Conservation (phyloP, 2,113 vertebrate species). For the Nibea albiflora region DNA sequence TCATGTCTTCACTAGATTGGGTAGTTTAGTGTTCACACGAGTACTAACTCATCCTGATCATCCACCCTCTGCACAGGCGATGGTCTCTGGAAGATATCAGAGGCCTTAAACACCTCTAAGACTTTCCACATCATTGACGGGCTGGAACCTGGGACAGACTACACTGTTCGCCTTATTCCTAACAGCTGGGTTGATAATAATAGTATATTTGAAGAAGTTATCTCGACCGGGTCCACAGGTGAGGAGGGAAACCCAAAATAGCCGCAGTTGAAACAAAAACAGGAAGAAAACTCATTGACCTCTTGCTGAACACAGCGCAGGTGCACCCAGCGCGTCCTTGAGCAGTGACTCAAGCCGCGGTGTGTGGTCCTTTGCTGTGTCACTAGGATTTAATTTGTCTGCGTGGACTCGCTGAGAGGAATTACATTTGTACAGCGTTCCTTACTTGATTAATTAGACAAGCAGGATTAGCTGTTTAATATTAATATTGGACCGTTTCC, state of each 20-base stretch:
- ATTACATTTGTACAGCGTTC: slow-evolving; percentile 79
- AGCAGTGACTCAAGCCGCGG: slow-evolving; percentile 43
- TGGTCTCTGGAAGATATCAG: slow-evolving; percentile 88
- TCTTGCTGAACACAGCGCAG: slow-evolving; percentile 6
- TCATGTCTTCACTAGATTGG: slow-evolving; percentile 18
- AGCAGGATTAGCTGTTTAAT: slow-evolving; percentile 83
- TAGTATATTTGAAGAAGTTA: slow-evolving; percentile 95
- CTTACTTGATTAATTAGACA: slow-evolving; percentile 83
- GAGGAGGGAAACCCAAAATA: slow-evolving; percentile 77
- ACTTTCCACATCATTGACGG: slow-evolving; percentile 89
- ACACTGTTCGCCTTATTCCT: slow-evolving; percentile 86
- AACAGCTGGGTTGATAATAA: slow-evolving; percentile 89
- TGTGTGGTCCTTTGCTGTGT: slow-evolving; percentile 48
- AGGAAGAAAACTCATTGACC: slow-evolving; percentile 12
- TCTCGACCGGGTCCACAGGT: slow-evolving; percentile 84
- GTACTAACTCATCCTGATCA: slow-evolving; percentile 74
- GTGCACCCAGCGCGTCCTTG: slow-evolving; percentile 51
- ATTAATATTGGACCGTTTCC: slow-evolving; percentile 78
- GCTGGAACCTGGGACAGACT: slow-evolving; percentile 89
- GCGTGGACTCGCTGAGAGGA: slow-evolving; percentile 52
- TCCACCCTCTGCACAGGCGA: slow-evolving; percentile 89
- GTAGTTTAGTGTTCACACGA: slow-evolving; percentile 4
- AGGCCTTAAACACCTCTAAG: slow-evolving; percentile 88
- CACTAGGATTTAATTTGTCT: slow-evolving; percentile 64
- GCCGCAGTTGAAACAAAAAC: not conserved